phyloP scores from a whole-genome alignment of 2,113 vertebrate genomes.

The Perca schrenkii region DNA sequence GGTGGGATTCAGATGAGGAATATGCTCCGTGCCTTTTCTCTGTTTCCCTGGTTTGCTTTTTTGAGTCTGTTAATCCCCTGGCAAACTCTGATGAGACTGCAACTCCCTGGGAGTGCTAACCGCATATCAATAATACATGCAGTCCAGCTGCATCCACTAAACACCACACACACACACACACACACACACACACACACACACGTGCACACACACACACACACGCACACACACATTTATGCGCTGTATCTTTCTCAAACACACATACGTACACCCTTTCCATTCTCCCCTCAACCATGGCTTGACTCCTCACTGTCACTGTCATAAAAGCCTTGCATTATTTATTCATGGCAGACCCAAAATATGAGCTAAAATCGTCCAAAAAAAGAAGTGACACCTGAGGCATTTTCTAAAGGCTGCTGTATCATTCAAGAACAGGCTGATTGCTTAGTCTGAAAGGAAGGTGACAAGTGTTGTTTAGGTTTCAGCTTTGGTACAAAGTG shows the following conservation, averaged over 20 bases:
- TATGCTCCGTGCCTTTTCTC: slow-evolving; percentile 60
- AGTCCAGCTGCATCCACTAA: slow-evolving; percentile 76
- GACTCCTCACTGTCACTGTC: slow-evolving; percentile 73
- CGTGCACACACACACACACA: slow-evolving; percentile 28
- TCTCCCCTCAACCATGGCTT: slow-evolving; percentile 60
- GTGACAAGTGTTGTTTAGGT: slow-evolving; percentile 63
- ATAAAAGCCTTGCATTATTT: slow-evolving; percentile 76
- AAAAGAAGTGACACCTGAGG: slow-evolving; percentile 61
- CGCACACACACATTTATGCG: slow-evolving; percentile 45
- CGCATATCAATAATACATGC: slow-evolving; percentile 82
- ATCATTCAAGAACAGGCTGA: slow-evolving; percentile 60
- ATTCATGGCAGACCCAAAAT: slow-evolving; percentile 72
- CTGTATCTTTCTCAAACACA: slow-evolving; percentile 50
- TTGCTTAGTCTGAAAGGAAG: slow-evolving; percentile 54
- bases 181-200: slow-evolving; percentile 31
- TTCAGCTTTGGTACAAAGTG: slow-evolving; percentile 39
- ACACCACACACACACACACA: slow-evolving; percentile 35
- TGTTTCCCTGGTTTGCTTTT: slow-evolving; percentile 72
- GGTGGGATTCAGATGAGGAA: slow-evolving; percentile 41
- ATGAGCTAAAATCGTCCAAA: slow-evolving; percentile 66
- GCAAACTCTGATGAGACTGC: slow-evolving; percentile 80
- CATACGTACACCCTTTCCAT: slow-evolving; percentile 59
- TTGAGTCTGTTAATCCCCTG: slow-evolving; percentile 77
- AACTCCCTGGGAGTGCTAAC: slow-evolving; percentile 77
- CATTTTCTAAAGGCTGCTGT: slow-evolving; percentile 64